A percentile compares a stretch with the other conserved stretches of the same genome.
These are phyloP conservation scores for Galemys pyrenaicus DNA, from an alignment of 2,113 vertebrate species.

Conservation along the genomic window DNA sequence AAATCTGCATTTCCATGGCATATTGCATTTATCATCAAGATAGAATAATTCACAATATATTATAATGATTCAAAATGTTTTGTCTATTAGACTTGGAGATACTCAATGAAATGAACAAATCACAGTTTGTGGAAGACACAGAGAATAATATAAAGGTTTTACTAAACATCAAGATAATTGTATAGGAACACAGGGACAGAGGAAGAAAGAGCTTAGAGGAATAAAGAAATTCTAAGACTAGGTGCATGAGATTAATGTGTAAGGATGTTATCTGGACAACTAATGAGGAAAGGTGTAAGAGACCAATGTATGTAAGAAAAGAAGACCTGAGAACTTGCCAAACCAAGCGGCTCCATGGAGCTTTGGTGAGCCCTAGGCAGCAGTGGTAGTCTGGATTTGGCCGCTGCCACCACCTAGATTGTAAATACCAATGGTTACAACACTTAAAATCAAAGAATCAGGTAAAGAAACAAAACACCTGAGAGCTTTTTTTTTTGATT, in stretches of 20 bases:
- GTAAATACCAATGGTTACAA: not conserved
- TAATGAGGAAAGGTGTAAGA: not conserved
- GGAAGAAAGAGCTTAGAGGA: not conserved
- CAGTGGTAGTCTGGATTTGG: not conserved
- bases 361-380: not conserved
- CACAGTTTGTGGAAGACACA: not conserved
- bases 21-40: constrained; percentile 34
- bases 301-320: not conserved
- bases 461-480: not conserved
- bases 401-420: not conserved
- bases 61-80: not conserved
- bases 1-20: constrained; percentile 33
- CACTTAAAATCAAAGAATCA: not conserved
- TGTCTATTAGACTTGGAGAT: not conserved
- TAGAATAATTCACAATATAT: constrained; percentile 7
- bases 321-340: not conserved
- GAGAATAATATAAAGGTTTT: not conserved
- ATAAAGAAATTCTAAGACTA: not conserved
- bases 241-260: not conserved
- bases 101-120: not conserved
- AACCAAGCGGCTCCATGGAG: not conserved
- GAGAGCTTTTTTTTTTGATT: not conserved
- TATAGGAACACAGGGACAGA: not conserved
- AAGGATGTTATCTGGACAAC: not conserved
- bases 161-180: not conserved